Evolutionary conservation across 2,797 vertebrate species (phyloP).

Genomic region (Remorina albescens): DNA sequence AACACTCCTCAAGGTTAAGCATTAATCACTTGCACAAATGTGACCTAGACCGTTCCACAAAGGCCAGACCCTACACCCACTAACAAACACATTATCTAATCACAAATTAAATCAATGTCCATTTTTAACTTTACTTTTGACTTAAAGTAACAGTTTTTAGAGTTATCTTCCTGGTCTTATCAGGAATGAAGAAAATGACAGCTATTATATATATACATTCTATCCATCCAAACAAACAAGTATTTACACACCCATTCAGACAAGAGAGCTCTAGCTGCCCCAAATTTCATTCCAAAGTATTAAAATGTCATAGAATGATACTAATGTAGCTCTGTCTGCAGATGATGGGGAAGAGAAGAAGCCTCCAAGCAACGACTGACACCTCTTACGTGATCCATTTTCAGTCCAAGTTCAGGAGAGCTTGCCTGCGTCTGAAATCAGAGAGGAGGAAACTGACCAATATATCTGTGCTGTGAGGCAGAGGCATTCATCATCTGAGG

Average conservation of each 20-base stretch:
- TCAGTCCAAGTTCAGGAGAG: constrained; percentile 71
- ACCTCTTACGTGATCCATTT: constrained; percentile 68
- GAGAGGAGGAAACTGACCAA: constrained; percentile 77
- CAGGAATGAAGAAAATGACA: constrained; percentile 13
- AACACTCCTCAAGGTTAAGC: constrained; percentile 47
- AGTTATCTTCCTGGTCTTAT: background rate
- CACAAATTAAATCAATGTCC: constrained; percentile 28
- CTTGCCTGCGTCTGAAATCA: constrained; percentile 70
- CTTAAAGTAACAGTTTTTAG: constrained; percentile 29
- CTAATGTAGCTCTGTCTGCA: constrained; percentile 36
- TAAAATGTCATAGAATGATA: constrained; percentile 15
- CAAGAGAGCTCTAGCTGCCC: background rate
- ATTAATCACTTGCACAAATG: constrained; percentile 56
- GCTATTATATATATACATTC: no score
- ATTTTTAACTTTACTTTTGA: constrained; percentile 29
- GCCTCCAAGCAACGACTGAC: constrained; percentile 60
- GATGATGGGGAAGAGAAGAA: constrained; percentile 32
- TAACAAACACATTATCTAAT: constrained; percentile 23
- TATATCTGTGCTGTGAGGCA: constrained; percentile 77
- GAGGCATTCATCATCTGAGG: constrained; percentile 73
- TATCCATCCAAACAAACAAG: constrained; percentile 22
- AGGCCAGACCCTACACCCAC: background rate
- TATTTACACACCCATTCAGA: constrained; percentile 5
- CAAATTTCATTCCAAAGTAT: constrained; percentile 11
- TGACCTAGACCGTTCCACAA: background rate